Evolutionary conservation across 1,140 invertebrate species (phyloP).

Genomic region (Macrobrachium nipponense): DNA sequence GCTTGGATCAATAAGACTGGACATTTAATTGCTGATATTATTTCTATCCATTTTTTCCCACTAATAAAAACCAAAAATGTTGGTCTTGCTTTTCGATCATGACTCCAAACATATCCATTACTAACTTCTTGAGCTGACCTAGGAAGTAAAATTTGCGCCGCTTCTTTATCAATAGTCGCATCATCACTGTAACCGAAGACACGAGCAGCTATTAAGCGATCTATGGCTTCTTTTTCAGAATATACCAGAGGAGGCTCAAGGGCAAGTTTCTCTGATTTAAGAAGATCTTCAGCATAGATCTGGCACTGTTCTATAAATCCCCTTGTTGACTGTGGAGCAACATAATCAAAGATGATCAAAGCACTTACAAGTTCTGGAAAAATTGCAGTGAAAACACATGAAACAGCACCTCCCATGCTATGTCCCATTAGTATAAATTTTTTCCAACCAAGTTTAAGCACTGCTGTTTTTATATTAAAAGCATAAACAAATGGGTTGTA

Average conservation of each 20-base stretch:
- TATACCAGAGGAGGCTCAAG: not conserved
- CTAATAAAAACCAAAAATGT: not conserved
- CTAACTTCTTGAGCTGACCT: not conserved
- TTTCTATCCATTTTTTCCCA: not conserved
- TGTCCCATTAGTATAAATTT: no score
- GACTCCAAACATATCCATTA: not conserved
- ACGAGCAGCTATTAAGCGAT: not conserved
- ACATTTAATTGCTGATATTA: not conserved
- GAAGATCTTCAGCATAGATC: not conserved
- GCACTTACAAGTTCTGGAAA: not conserved
- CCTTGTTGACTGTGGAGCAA: not conserved
- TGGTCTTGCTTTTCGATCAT: not conserved
- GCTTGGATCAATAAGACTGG: not conserved
- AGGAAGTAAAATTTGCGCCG: not conserved
- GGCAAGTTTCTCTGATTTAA: not conserved
- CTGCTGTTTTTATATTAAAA: no score
- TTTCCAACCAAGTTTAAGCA: no score
- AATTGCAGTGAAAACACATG: not conserved
- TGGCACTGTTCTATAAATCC: not conserved
- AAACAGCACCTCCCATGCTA: conserved; percentile 4
- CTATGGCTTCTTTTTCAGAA: not conserved
- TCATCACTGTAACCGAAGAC: not conserved
- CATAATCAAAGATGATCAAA: not conserved
- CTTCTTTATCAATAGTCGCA: not conserved
- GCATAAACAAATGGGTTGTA: no score